phyloP scores from a whole-genome alignment of 2,113 vertebrate species.

The Eulemur rufifrons region DNA sequence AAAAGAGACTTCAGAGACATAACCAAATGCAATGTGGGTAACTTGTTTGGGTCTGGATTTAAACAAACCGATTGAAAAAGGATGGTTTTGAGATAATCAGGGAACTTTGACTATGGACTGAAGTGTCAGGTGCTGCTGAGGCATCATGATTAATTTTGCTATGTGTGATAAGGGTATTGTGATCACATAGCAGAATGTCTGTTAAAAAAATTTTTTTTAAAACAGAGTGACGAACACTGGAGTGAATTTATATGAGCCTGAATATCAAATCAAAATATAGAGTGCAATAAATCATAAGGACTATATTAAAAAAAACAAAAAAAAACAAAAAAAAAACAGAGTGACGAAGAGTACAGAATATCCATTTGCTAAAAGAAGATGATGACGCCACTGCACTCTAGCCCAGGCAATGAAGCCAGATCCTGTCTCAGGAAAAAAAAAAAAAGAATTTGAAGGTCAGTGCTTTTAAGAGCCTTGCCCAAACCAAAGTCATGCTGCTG shows the following conservation, averaged over 20 bases:
- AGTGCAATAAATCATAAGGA: too few species aligned
- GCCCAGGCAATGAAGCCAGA: too few species aligned
- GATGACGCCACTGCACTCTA: too few species aligned
- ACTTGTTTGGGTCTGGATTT: neutral
- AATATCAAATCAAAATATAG: too few species aligned
- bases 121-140: neutral
- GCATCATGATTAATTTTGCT: neutral
- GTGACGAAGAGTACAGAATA: neutral
- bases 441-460: neutral
- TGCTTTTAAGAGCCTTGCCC: neutral
- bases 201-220: neutral
- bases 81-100: neutral
- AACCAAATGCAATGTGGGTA: neutral
- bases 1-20: neutral
- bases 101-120: neutral
- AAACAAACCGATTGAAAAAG: neutral
- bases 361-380: neutral
- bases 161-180: neutral
- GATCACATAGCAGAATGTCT: neutral
- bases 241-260: too few species aligned
- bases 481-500: neutral
- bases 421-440: too few species aligned
- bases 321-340: too few species aligned
- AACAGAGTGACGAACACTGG: too few species aligned
- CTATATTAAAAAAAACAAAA: too few species aligned